phyloP scores from a whole-genome alignment of 2,888 invertebrate species.

The Spicauda simplicius region DNA sequence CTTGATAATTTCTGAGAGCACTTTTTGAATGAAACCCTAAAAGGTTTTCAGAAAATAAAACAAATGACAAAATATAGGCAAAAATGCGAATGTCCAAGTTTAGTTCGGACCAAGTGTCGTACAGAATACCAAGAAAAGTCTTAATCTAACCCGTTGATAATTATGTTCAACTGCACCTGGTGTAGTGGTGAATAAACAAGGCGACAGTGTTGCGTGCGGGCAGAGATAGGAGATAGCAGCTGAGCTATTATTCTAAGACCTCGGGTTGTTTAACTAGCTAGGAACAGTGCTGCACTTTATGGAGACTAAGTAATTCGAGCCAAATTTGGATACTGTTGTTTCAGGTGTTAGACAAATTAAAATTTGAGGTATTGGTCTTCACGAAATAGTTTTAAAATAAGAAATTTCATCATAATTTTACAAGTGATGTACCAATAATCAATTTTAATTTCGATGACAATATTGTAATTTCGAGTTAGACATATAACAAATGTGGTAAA shows the following conservation, averaged over 20 bases:
- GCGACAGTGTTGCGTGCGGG: constrained; percentile 28
- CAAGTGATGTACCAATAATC: too few species aligned
- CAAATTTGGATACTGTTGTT: constrained; percentile 1
- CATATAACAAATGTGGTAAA: too few species aligned
- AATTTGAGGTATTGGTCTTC: too few species aligned
- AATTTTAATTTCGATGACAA: too few species aligned
- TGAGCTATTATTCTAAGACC: constrained; percentile 29
- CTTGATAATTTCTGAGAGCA: too few species aligned
- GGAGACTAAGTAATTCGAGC: constrained; percentile 5
- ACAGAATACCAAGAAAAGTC: constrained; percentile 8
- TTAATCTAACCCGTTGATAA: constrained; percentile 28
- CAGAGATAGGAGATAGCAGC: constrained; percentile 33
- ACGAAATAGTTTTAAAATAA: too few species aligned
- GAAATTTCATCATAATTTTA: too few species aligned
- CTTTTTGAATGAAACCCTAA: too few species aligned
- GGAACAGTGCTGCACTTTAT: constrained; percentile 21
- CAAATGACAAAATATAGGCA: too few species aligned
- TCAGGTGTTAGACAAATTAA: background rate
- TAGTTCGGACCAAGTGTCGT: background rate
- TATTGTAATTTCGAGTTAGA: too few species aligned
- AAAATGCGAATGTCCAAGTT: too few species aligned
- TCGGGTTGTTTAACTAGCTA: constrained; percentile 20
- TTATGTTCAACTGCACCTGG: constrained; percentile 23
- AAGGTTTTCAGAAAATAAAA: too few species aligned
- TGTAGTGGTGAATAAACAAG: constrained; percentile 23